Conservation (phyloP, 2,113 vertebrate genomes). For the Cromileptes altivelis region DNA sequence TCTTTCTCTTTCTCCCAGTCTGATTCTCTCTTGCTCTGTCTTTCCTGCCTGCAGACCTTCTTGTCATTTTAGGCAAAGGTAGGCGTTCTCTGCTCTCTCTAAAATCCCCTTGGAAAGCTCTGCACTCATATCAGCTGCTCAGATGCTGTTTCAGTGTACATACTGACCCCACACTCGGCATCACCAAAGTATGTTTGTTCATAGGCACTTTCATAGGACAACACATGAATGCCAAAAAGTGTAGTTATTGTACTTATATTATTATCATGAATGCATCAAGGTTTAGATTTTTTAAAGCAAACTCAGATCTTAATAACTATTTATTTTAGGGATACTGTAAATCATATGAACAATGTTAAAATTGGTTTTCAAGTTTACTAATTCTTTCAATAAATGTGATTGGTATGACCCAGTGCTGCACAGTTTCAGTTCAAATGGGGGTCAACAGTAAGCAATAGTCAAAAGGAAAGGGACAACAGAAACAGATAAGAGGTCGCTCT, state of each 20-base stretch:
- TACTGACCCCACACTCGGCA: not conserved
- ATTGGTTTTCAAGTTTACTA: not conserved
- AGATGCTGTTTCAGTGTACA: constrained; percentile 14
- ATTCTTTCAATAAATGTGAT: not conserved
- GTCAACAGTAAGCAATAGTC: not conserved
- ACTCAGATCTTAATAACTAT: not conserved
- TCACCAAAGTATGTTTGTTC: not conserved
- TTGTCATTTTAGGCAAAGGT: constrained; percentile 51
- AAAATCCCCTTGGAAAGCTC: constrained; percentile 53
- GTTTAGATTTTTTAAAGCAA: not conserved
- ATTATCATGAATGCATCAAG: not conserved
- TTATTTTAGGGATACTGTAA: not conserved
- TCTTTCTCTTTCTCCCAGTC: constrained; percentile 16
- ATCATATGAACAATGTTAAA: not conserved
- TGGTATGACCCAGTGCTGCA: not conserved
- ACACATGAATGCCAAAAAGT: not conserved
- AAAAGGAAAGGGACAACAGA: not conserved
- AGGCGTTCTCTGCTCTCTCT: constrained; percentile 8
- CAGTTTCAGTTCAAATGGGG: not conserved
- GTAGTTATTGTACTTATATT: too few species aligned
- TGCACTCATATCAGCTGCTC: constrained; percentile 37
- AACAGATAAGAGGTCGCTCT: not conserved
- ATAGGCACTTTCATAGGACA: not conserved
- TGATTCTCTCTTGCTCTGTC: not conserved
- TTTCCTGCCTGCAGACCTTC: constrained; percentile 42